Base-by-base conservation (phyloP, 2,797 vertebrate genomes). In the Astyanax mexicanus region DNA sequence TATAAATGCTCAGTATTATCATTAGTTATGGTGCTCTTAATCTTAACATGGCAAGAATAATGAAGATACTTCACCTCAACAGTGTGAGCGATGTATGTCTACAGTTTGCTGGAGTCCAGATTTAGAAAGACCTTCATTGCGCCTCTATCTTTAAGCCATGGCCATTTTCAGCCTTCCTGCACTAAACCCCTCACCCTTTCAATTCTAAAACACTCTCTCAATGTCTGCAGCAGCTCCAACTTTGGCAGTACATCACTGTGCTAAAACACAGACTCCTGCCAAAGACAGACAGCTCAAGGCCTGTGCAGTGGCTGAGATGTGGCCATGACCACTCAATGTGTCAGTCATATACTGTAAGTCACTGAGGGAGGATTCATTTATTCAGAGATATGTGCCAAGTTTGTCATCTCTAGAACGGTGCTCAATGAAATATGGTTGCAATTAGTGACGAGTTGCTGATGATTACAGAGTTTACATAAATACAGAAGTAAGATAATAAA, bases 101-200 rank as follows among this genome's bases (percentile, higher is more conserved):
- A 40, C n/a, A 13, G 25, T 19, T 11, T 71, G 67, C 27, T 35
- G 27, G 35, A 71, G 44, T 13, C 21, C 5, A 21, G 65, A 37
- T 23, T 11, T 68, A 7, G 8, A 8, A 64, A 66, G 12, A 11
- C 4, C 17, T 8, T 35, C 19, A 45, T 15, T 7, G 49, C 51
- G n/a, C 67, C 51, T 64, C 4, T 65, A 51, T 65, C 4, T 65
- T 51, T 38, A 49, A 25, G 68, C 45, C 58, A 55, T 27, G 15
- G 19, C 38, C 38, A 77, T 55, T 47, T 47, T 71, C 11, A 77
- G 17, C 4, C 13, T 70, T 76, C 47, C 72, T 69, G 32, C 68
- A 58, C 29, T 37, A 38, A 19, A 49, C 37, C 51, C 21, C 15
- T 70, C 25, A 47, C 23, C 62, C 47, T 17, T 10, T 3, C 27